Conservation (phyloP, 2,888 invertebrate species). For the Parnassius orleans region DNA sequence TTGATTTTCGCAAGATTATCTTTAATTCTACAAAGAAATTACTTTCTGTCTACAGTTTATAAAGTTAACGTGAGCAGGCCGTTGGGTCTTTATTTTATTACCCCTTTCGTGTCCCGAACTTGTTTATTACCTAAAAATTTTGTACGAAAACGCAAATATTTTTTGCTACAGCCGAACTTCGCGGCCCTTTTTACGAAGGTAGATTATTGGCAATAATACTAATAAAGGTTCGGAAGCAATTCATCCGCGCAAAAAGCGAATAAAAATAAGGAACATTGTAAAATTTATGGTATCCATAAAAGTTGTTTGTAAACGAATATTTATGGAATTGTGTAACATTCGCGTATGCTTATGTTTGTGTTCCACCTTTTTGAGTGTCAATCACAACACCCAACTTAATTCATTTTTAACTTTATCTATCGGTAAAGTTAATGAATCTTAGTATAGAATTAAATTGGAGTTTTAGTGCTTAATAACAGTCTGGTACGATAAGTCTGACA, state of each 20-base stretch:
- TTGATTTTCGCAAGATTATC: too few relatives aligned
- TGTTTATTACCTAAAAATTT: slow-evolving; percentile 64
- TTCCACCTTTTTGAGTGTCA: neutral
- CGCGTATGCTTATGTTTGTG: neutral
- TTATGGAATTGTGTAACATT: slow-evolving; percentile 20
- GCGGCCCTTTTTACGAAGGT: slow-evolving; percentile 29
- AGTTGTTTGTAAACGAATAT: slow-evolving; percentile 17
- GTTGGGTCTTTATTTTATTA: slow-evolving; percentile 56
- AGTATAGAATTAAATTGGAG: too few relatives aligned
- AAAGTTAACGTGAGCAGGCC: slow-evolving; percentile 53
- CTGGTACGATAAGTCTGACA: too few relatives aligned
- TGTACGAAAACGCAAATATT: slow-evolving; percentile 47
- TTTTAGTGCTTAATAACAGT: too few relatives aligned
- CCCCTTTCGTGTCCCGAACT: slow-evolving; percentile 49
- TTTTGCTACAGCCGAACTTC: slow-evolving; percentile 50
- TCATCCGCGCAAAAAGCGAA: slow-evolving; percentile 20
- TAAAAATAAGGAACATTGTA: slow-evolving; percentile 20
- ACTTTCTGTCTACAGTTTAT: slow-evolving; percentile 19
- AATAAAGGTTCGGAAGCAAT: slow-evolving; percentile 24
- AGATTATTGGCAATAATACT: slow-evolving; percentile 27
- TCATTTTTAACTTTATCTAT: too few relatives aligned
- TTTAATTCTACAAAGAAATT: too few relatives aligned
- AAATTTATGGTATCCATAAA: slow-evolving; percentile 21
- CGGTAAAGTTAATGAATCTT: too few relatives aligned
- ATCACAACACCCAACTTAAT: too few relatives aligned